Percentiles rank a stretch among this genome's conserved stretches.
Conservation (phyloP, 2,797 vertebrate species). For the Taeniopygia guttata region DNA sequence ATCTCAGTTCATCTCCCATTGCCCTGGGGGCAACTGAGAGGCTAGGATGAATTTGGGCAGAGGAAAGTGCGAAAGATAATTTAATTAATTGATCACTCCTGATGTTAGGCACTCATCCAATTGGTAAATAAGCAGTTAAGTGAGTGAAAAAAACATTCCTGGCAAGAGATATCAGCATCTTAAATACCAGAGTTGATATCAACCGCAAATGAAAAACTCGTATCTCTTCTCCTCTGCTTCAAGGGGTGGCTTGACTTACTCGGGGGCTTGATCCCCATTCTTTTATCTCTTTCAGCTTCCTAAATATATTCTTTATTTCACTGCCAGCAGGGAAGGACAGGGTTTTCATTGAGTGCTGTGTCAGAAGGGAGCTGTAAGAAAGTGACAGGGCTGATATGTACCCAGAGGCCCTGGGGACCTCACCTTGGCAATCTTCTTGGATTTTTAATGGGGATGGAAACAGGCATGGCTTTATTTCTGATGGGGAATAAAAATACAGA, state of each 20-base stretch:
- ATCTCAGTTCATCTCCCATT: not conserved
- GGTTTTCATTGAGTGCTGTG: not conserved
- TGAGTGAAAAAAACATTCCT: constrained; percentile 34
- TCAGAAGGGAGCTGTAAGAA: not conserved
- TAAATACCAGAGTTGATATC: constrained; percentile 22
- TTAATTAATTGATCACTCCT: constrained; percentile 50
- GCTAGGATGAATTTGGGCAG: not conserved
- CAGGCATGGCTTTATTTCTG: not conserved
- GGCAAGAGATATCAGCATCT: not conserved
- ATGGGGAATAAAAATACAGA: not conserved
- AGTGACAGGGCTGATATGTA: not conserved
- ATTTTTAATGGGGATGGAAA: not conserved
- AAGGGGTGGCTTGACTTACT: not conserved
- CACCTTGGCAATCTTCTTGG: not conserved
- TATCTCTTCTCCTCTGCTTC: not conserved
- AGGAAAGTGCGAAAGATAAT: constrained; percentile 30
- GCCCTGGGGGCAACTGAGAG: not conserved
- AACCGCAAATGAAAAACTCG: not conserved
- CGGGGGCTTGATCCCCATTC: not conserved
- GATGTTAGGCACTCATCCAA: constrained; percentile 28
- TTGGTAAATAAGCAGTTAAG: constrained; percentile 35
- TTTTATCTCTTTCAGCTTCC: not conserved
- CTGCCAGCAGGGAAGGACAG: accelerated
- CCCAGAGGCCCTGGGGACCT: not conserved
- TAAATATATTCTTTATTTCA: not conserved